A percentile compares a stretch with the other conserved stretches of the same genome.
phyloP scores from a whole-genome alignment of 2,113 vertebrate species.

The Mohoua ochrocephala region DNA sequence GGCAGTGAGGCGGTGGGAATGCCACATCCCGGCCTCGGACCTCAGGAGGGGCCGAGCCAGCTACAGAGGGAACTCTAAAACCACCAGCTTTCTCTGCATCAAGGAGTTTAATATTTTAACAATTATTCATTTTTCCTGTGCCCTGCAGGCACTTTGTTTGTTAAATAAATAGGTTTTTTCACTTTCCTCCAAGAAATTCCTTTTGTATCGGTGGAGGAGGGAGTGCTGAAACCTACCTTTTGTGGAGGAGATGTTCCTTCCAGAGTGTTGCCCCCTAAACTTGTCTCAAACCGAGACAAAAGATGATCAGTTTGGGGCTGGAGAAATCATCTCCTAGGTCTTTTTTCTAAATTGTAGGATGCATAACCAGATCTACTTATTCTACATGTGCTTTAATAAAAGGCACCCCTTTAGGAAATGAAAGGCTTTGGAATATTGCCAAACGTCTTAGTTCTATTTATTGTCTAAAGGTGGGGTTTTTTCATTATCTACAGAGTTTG shows the following conservation, averaged over 20 bases:
- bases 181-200: not conserved
- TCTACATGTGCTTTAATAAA: conserved; percentile 22
- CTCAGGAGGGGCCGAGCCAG: not conserved
- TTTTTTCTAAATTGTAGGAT: conserved; percentile 45
- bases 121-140: not conserved
- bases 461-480: not conserved
- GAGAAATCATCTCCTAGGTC: not conserved
- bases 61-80: not conserved
- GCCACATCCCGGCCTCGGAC: not conserved
- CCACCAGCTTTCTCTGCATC: not conserved
- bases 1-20: not conserved
- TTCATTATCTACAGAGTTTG: not conserved
- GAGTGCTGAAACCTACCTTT: not conserved
- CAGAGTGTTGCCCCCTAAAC: not conserved
- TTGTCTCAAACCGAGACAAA: not conserved
- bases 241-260: not conserved
- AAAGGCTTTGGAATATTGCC: conserved; percentile 43
- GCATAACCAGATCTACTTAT: conserved; percentile 26
- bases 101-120: not conserved
- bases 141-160: not conserved
- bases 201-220: not conserved
- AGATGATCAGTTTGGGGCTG: not conserved
- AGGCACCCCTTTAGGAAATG: conserved; percentile 46
- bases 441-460: not conserved
- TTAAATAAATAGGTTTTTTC: not conserved